Base-by-base conservation (phyloP, 53 echinoderm and acorn worm species). In the Holothuria scabra region DNA sequence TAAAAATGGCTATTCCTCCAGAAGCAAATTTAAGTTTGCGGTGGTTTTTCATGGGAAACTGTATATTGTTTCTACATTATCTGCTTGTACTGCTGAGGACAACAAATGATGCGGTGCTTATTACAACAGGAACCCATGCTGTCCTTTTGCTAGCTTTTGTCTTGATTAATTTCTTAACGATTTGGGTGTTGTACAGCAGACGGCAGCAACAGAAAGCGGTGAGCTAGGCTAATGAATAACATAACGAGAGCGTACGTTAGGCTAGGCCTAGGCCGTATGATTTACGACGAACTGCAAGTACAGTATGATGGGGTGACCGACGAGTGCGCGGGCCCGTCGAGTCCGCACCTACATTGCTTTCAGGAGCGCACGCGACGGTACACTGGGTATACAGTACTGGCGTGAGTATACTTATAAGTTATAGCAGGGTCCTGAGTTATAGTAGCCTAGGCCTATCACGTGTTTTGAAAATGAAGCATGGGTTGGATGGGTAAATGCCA, bases 41-140 rank as follows among this genome's bases (percentile, higher is more conserved):
- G 37, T 95, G 95, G 95, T 93, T 95, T 90, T 86, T 90, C 70
- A 90, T 93, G 65, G 95, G 95, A 61, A 89, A 87, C 65, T 85
- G 84, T 65, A 84, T 91, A 30, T 66, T 89, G 5, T 52, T 93
- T n/a, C 61, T 95, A 22, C 88, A 93, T 28, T 86, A 88, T 33
- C 44, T 89, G 44, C 80, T 89, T n/a, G 80, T 83, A 68, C 59
- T 83, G 24, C 35, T 89, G 26, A 46, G 65, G 59, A 83, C 76
- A 9, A 78, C 83, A 25, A 88, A 88, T 86, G 70, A 85, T 29
- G 60, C 78, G 65, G 4, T 87, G 13, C 68, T 74, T 65, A 80
- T 49, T 62, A 71, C 85, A 46, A 71, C 84, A 30, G 65, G 65
- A 63, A 84, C 85, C 29, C 84, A 86, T 66, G 75, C 88, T 22